Percentiles rank a stretch among this genome's conserved stretches.
phyloP scores from a whole-genome alignment of 2,888 invertebrate species.

The Buathra laborator region DNA sequence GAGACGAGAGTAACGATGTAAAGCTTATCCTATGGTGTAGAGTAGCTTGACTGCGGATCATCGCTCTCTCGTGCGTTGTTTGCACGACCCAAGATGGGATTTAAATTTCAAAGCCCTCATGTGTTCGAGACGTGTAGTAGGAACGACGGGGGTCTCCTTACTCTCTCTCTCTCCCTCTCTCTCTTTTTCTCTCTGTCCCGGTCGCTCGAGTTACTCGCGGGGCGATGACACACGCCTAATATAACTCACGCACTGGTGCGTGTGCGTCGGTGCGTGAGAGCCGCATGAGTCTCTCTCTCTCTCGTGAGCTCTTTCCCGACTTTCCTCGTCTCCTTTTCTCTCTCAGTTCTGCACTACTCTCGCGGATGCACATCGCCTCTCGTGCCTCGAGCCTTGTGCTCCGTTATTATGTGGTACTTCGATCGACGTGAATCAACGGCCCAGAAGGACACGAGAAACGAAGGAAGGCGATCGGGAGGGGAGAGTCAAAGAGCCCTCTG shows the following conservation, averaged over 20 bases:
- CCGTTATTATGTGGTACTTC: constrained; percentile 40
- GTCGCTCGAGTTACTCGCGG: constrained; percentile 63
- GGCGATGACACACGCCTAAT: constrained; percentile 82
- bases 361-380: constrained; percentile 61
- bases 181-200: constrained; percentile 15
- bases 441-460: constrained; percentile 47
- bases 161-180: not conserved
- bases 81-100: constrained; percentile 52
- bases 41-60: not conserved
- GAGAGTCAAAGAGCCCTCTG: constrained; percentile 41
- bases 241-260: constrained; percentile 75
- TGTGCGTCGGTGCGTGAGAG: constrained; percentile 67
- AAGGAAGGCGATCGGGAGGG: constrained; percentile 40
- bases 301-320: constrained; percentile 26
- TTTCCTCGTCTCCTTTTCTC: constrained; percentile 58
- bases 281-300: constrained; percentile 52
- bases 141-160: not conserved
- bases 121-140: constrained; percentile 78
- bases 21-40: not conserved
- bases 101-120: constrained; percentile 72
- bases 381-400: not conserved
- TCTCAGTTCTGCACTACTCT: constrained; percentile 38
- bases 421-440: constrained; percentile 55
- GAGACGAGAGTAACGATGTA: not conserved
- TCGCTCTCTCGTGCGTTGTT: constrained; percentile 27